Conservation (phyloP, 2,888 invertebrate species). For the Drosophila monieri region DNA sequence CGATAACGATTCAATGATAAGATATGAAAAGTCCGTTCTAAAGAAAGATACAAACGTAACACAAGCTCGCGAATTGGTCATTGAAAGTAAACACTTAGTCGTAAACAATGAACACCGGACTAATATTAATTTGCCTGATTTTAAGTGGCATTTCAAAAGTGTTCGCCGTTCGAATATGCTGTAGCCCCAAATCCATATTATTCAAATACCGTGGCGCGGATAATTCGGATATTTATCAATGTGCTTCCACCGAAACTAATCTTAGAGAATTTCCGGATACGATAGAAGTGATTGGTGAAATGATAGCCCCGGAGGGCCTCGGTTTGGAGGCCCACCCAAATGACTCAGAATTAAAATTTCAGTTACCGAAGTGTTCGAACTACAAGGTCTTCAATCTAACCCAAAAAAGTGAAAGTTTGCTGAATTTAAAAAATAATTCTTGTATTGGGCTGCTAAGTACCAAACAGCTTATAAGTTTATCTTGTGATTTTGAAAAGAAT, state of each 20-base stretch:
- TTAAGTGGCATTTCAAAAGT: slow-evolving; percentile 44
- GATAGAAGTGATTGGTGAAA: slow-evolving; percentile 14
- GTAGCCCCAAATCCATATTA: slow-evolving; percentile 42
- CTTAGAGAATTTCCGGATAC: slow-evolving; percentile 11
- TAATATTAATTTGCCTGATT: slow-evolving; percentile 42
- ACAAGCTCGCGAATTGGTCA: slow-evolving; percentile 29
- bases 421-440: slow-evolving; percentile 33
- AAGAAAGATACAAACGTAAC: slow-evolving; percentile 34
- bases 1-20: slow-evolving; percentile 39
- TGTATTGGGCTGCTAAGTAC: slow-evolving; percentile 63
- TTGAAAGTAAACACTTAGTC: slow-evolving; percentile 10
- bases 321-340: slow-evolving; percentile 10
- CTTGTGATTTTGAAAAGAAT: slow-evolving; percentile 54
- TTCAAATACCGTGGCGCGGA: slow-evolving; percentile 19
- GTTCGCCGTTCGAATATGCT: slow-evolving; percentile 40
- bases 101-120: slow-evolving; percentile 42
- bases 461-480: slow-evolving; percentile 56
- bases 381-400: slow-evolving; percentile 5
- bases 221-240: slow-evolving; percentile 23
- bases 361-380: slow-evolving; percentile 22
- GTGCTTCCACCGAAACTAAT: slow-evolving; percentile 22
- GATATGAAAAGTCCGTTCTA: slow-evolving; percentile 40
- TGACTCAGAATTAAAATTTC: slow-evolving; percentile 18
- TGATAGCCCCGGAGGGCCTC: slow-evolving; percentile 24
- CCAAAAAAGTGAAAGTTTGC: slow-evolving; percentile 13